A percentile compares a stretch with the other conserved stretches of the same genome.
Evolutionary conservation across 1,140 invertebrate genomes (phyloP).

Genomic region (Mylabris phalerata): DNA sequence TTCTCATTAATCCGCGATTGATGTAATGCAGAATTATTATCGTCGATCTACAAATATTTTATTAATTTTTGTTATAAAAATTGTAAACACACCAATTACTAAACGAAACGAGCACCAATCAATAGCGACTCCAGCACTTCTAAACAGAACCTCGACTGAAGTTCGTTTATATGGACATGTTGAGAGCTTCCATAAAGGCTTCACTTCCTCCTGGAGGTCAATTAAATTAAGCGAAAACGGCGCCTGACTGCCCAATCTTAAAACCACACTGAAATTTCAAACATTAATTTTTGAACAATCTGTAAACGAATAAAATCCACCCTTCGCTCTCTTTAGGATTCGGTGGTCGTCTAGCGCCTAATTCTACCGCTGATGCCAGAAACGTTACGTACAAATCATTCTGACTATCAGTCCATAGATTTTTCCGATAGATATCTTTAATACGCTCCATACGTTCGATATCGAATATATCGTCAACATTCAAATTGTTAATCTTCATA

Average conservation of each 20-base stretch:
- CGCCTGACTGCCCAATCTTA: slow-evolving; percentile 67
- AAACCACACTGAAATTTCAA: slow-evolving; percentile 58
- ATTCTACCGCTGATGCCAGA: slow-evolving; percentile 71
- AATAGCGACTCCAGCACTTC: slow-evolving; percentile 65
- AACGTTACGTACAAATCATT: slow-evolving; percentile 73
- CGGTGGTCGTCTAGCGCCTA: slow-evolving; percentile 73
- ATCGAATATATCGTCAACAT: slow-evolving; percentile 75
- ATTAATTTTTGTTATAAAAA: not conserved
- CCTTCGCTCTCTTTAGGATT: slow-evolving; percentile 79
- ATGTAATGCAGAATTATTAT: slow-evolving; percentile 40
- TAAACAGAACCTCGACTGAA: slow-evolving; percentile 74
- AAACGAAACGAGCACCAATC: slow-evolving; percentile 87
- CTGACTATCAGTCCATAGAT: slow-evolving; percentile 54
- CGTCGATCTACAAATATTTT: slow-evolving; percentile 38
- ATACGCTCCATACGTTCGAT: slow-evolving; percentile 57
- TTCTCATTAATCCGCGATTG: slow-evolving; percentile 33
- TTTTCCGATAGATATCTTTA: slow-evolving; percentile 65
- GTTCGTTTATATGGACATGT: slow-evolving; percentile 78
- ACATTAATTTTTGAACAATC: not conserved
- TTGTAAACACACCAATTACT: slow-evolving; percentile 44
- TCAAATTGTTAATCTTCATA: slow-evolving; percentile 82
- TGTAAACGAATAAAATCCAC: slow-evolving; percentile 43
- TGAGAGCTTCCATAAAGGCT: slow-evolving; percentile 65
- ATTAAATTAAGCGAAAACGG: slow-evolving; percentile 68
- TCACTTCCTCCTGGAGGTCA: slow-evolving; percentile 73